Percentiles rank a stretch among this genome's conserved stretches.
These are phyloP conservation scores for Pitangus sulphuratus DNA, from an alignment of 2,797 vertebrate genomes.

Conservation along the genomic window DNA sequence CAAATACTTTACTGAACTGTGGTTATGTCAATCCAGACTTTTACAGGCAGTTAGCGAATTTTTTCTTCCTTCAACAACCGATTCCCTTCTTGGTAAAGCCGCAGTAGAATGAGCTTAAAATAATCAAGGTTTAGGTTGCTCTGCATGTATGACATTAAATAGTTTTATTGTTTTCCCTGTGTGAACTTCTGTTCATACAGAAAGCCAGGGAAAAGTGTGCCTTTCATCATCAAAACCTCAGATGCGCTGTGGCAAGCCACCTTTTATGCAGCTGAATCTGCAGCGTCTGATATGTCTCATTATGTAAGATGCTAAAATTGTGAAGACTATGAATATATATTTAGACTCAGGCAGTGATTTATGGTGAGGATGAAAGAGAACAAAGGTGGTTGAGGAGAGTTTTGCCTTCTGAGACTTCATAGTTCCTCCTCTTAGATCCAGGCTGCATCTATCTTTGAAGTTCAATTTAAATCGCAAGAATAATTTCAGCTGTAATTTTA, in stretches of 20 bases:
- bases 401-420: background rate
- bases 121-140: background rate
- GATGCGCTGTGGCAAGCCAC: background rate
- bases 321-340: slow-evolving; percentile 8
- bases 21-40: slow-evolving; percentile 15
- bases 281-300: background rate
- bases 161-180: background rate
- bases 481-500: background rate
- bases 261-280: slow-evolving; percentile 24
- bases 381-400: background rate
- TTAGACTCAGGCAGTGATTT: slow-evolving; percentile 10
- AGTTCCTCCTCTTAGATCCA: background rate
- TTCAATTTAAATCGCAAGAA: background rate
- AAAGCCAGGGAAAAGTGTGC: background rate
- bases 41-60: background rate
- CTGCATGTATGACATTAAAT: background rate
- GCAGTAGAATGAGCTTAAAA: background rate
- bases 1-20: background rate
- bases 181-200: background rate
- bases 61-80: background rate
- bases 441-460: background rate
- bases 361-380: background rate
- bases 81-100: background rate
- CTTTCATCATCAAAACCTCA: slow-evolving; percentile 12
- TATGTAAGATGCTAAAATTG: slow-evolving; percentile 53